Conservation (phyloP, 2,888 invertebrate genomes). For the Ischnura elegans region DNA sequence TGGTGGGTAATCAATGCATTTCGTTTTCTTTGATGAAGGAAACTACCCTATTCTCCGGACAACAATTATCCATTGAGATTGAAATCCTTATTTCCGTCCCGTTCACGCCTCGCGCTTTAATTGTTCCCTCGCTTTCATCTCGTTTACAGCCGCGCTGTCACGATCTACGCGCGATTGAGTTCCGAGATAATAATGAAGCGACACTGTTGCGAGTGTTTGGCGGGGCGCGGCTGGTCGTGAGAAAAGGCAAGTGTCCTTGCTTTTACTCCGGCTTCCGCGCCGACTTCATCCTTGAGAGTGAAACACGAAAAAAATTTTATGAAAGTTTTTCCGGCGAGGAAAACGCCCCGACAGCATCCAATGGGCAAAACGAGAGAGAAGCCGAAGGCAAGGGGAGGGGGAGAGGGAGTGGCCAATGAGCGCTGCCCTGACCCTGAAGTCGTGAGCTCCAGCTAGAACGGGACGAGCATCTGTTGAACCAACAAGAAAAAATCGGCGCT, state of each 20-base stretch:
- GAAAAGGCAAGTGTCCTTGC: too few relatives aligned
- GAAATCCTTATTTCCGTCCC: not conserved
- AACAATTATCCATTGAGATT: not conserved
- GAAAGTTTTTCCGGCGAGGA: not conserved
- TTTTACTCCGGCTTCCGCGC: conserved; percentile 35
- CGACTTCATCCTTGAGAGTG: conserved; percentile 47
- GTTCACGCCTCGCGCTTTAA: not conserved
- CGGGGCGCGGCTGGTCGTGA: not conserved
- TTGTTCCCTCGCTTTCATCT: not conserved
- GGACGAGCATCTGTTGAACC: too few relatives aligned
- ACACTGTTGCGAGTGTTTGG: not conserved
- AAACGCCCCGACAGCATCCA: conserved; percentile 43
- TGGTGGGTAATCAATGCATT: too few relatives aligned
- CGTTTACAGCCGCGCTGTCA: not conserved
- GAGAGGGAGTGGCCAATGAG: too few relatives aligned
- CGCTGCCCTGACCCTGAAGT: too few relatives aligned
- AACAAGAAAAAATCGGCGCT: too few relatives aligned
- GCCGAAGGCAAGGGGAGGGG: not conserved
- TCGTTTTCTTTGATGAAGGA: too few relatives aligned
- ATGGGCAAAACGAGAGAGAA: not conserved
- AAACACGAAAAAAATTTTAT: not conserved
- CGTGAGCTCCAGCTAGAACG: too few relatives aligned
- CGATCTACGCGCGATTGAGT: not conserved
- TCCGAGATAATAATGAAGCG: not conserved
- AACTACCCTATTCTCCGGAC: not conserved